Conservation (phyloP, 2,113 vertebrate genomes). For the Panurus biarmicus region DNA sequence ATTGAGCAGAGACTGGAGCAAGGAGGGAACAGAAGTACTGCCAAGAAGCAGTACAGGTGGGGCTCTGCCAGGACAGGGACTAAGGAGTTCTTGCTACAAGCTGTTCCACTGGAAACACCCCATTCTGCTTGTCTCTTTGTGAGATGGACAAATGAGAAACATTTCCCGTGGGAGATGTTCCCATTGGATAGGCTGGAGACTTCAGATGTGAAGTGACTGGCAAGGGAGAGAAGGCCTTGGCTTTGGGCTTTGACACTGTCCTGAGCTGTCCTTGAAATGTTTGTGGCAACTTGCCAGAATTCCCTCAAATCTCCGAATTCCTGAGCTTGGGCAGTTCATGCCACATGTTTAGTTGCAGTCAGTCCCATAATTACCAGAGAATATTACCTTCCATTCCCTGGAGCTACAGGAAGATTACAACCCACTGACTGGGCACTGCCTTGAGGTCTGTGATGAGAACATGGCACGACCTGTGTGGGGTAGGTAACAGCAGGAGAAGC, state of each 20-base stretch:
- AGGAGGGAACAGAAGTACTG: neutral
- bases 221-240: neutral
- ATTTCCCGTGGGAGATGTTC: neutral
- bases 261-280: neutral
- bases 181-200: neutral
- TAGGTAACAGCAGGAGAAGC: too few species aligned
- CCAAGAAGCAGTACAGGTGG: fast-evolving
- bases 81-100: neutral
- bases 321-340: neutral
- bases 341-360: neutral
- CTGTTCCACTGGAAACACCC: neutral
- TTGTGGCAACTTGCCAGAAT: neutral
- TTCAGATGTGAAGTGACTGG: neutral
- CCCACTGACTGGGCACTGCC: neutral
- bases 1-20: neutral
- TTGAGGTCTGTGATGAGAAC: neutral
- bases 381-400: neutral
- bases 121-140: neutral
- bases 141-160: neutral
- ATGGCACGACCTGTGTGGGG: fast-evolving
- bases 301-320: neutral
- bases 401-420: neutral
- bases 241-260: neutral
- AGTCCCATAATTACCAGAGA: neutral
- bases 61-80: neutral